These are phyloP conservation scores for Phallusia fumigata DNA, from an alignment of 23 tunicate species.

Conservation along the genomic window DNA sequence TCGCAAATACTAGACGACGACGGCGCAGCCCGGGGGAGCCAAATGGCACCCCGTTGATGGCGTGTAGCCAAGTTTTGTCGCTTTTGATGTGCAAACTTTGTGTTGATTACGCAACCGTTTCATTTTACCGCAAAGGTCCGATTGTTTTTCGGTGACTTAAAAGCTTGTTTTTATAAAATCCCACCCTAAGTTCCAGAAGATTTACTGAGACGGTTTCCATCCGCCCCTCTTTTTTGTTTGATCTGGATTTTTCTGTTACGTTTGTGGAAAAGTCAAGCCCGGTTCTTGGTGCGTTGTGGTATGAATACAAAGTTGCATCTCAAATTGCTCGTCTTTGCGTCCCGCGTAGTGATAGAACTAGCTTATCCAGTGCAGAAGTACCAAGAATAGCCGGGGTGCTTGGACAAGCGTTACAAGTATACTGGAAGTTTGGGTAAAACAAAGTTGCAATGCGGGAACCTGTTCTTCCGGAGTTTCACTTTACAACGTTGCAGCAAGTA, in stretches of 20 bases:
- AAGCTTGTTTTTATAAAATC: too few relatives aligned
- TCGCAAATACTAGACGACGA: conserved; percentile 67
- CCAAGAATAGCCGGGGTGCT: too few relatives aligned
- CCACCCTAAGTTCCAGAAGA: too few relatives aligned
- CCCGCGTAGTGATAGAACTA: too few relatives aligned
- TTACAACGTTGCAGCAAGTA: too few relatives aligned
- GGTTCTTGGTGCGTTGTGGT: conserved; percentile 36
- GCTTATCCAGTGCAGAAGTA: too few relatives aligned
- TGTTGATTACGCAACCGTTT: conserved; percentile 1
- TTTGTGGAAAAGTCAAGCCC: neutral
- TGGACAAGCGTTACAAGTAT: too few relatives aligned
- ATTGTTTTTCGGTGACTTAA: neutral
- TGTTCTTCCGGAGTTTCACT: too few relatives aligned
- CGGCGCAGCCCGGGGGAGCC: conserved; percentile 31
- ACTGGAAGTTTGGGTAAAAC: too few relatives aligned
- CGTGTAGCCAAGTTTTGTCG: conserved; percentile 25
- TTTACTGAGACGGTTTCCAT: too few relatives aligned
- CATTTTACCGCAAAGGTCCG: neutral
- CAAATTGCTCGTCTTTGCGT: too few relatives aligned
- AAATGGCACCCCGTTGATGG: neutral
- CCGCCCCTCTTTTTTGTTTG: neutral
- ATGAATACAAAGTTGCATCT: conserved; percentile 16
- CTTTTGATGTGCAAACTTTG: neutral
- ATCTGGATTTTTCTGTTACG: neutral
- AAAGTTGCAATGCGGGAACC: too few relatives aligned